Percentiles rank a stretch among this genome's conserved stretches.
phyloP scores from a whole-genome alignment of 2,797 vertebrate species.

The Poecilia gillii region DNA sequence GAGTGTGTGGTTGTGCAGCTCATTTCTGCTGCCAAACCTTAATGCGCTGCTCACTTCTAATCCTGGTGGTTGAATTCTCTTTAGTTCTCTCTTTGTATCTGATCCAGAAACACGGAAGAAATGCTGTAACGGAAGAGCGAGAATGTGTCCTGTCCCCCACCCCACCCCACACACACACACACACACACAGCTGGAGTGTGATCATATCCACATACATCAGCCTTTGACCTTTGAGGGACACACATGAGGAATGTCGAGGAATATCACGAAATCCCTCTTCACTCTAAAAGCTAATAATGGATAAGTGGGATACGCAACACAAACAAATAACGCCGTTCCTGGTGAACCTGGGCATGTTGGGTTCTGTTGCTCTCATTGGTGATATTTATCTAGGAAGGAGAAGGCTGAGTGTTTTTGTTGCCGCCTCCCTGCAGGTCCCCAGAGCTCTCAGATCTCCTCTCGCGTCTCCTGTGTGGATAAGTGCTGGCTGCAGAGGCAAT shows the following conservation, averaged over 20 bases:
- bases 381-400: constrained; percentile 75
- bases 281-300: constrained; percentile 58
- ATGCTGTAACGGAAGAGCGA: constrained; percentile 10
- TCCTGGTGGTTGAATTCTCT: constrained; percentile 26
- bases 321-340: constrained; percentile 61
- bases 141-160: not conserved
- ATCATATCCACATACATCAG: constrained; percentile 37
- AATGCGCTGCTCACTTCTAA: constrained; percentile 32
- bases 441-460: constrained; percentile 79
- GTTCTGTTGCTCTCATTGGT: constrained; percentile 63
- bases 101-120: constrained; percentile 32
- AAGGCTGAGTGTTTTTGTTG: constrained; percentile 73
- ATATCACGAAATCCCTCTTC: constrained; percentile 29
- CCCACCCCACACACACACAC: not conserved
- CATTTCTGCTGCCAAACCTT: constrained; percentile 38
- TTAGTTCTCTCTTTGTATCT: constrained; percentile 18
- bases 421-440: constrained; percentile 76
- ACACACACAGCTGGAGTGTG: not conserved
- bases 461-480: constrained; percentile 79
- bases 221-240: constrained; percentile 58
- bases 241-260: constrained; percentile 33
- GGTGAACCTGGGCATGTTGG: constrained; percentile 69
- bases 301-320: constrained; percentile 60
- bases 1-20: constrained; percentile 39
- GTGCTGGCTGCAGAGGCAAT: constrained; percentile 79